Evolutionary conservation across 2,888 invertebrate species (phyloP).

Genomic region (Cistogaster globosa): DNA sequence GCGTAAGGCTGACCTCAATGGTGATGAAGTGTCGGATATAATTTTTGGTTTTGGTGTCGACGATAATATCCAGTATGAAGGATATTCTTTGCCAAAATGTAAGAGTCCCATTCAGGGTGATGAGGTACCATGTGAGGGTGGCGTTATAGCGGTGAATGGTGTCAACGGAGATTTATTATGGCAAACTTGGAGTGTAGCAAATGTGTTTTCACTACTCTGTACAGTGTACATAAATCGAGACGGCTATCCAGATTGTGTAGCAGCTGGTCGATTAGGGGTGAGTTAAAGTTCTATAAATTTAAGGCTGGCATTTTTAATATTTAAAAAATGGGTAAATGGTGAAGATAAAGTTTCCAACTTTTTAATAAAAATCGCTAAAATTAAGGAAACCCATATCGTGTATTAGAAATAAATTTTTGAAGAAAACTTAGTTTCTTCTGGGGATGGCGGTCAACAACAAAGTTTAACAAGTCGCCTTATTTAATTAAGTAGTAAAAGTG

Average conservation of each 20-base stretch:
- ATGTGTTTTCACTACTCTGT: conserved; percentile 89
- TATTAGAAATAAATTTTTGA: too few relatives aligned
- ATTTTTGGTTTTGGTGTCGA: conserved; percentile 90
- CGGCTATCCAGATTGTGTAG: conserved; percentile 88
- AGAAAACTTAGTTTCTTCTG: too few relatives aligned
- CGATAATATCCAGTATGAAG: conserved; percentile 84
- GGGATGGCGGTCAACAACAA: too few relatives aligned
- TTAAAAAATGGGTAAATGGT: too few relatives aligned
- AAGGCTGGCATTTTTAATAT: too few relatives aligned
- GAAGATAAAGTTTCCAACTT: too few relatives aligned
- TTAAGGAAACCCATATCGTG: too few relatives aligned
- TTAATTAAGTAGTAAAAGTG: too few relatives aligned
- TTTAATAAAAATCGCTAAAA: too few relatives aligned
- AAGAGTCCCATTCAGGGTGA: conserved; percentile 86
- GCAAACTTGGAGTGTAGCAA: conserved; percentile 89
- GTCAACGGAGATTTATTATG: conserved; percentile 88
- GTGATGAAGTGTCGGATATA: conserved; percentile 88
- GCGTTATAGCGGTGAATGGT: conserved; percentile 90
- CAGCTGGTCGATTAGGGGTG: conserved; percentile 89
- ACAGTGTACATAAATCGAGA: conserved; percentile 88
- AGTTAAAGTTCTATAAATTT: conserved; percentile 73
- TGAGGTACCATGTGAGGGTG: conserved; percentile 88
- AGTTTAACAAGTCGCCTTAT: too few relatives aligned
- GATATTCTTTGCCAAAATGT: conserved; percentile 85
- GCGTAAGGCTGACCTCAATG: conserved; percentile 88